A percentile compares a stretch with the other conserved stretches of the same genome.
phyloP scores from a whole-genome alignment of 2,113 vertebrate species.

The Beaufortia kweichowensis region DNA sequence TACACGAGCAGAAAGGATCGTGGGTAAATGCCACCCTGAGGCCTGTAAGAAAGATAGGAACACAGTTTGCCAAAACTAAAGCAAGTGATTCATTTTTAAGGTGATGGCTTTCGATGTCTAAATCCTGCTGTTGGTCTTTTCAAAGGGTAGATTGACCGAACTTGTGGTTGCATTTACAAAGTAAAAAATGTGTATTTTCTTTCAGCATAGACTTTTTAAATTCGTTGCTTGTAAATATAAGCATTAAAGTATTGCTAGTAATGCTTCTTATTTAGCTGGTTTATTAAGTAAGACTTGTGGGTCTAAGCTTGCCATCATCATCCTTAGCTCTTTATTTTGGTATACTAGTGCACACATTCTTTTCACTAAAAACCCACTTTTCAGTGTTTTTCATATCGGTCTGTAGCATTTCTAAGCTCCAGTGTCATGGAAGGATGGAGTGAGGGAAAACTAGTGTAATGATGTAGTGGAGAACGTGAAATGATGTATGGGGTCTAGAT shows the following conservation, averaged over 20 bases:
- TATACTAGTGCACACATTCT: background rate
- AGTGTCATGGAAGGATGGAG: background rate
- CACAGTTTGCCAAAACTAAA: background rate
- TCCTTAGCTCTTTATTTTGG: background rate
- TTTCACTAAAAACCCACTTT: background rate
- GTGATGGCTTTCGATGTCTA: background rate
- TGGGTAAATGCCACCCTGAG: background rate
- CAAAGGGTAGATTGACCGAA: no score
- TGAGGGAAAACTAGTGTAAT: background rate
- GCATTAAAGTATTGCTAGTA: no score
- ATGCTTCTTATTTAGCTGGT: no score
- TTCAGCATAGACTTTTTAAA: no score
- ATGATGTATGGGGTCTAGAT: slow-evolving; percentile 34
- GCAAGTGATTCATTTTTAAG: slow-evolving; percentile 19
- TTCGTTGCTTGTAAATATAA: no score
- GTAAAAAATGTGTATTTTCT: no score
- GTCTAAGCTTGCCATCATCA: background rate
- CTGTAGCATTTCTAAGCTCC: background rate
- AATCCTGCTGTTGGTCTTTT: slow-evolving; percentile 1
- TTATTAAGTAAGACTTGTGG: no score
- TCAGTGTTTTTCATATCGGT: no score
- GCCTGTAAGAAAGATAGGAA: background rate
- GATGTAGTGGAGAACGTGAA: background rate
- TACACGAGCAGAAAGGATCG: background rate
- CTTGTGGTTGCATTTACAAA: no score